Percentiles rank a stretch among this genome's conserved stretches.
phyloP scores from a whole-genome alignment of 2,113 vertebrate species.

The Scytalopus superciliaris region DNA sequence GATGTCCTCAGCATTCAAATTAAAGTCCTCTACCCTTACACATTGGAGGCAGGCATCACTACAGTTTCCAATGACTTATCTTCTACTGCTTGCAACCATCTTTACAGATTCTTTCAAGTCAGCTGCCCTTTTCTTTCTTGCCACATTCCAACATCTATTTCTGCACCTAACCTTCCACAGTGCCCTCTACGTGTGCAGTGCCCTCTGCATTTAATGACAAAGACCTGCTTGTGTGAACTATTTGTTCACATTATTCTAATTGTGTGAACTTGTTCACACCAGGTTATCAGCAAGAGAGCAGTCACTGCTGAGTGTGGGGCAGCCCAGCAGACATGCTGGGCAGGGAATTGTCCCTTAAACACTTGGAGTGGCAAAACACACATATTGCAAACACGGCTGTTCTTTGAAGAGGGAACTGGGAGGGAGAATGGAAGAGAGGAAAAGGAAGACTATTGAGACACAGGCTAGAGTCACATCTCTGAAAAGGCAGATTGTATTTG shows the following conservation, averaged over 20 bases:
- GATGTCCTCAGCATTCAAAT: neutral
- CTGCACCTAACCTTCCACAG: neutral
- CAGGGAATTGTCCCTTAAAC: neutral
- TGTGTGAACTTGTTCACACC: neutral
- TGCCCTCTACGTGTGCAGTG: accelerated
- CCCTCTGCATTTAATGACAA: neutral
- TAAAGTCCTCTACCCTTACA: neutral
- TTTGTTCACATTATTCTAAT: neutral
- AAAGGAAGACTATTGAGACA: neutral
- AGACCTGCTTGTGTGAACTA: neutral
- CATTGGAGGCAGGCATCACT: neutral
- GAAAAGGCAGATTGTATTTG: neutral
- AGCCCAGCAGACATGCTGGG: neutral
- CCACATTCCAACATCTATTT: neutral
- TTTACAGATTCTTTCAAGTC: neutral
- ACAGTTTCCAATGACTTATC: neutral
- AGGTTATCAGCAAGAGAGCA: neutral
- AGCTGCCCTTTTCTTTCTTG: neutral
- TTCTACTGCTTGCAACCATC: neutral
- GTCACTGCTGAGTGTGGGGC: neutral
- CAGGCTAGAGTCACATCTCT: neutral
- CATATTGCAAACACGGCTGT: neutral
- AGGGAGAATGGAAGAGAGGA: neutral
- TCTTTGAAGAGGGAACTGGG: neutral
- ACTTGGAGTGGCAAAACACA: neutral